Evolutionary conservation across 2,888 invertebrate genomes (phyloP).

Genomic region (Celastrina argiolus): DNA sequence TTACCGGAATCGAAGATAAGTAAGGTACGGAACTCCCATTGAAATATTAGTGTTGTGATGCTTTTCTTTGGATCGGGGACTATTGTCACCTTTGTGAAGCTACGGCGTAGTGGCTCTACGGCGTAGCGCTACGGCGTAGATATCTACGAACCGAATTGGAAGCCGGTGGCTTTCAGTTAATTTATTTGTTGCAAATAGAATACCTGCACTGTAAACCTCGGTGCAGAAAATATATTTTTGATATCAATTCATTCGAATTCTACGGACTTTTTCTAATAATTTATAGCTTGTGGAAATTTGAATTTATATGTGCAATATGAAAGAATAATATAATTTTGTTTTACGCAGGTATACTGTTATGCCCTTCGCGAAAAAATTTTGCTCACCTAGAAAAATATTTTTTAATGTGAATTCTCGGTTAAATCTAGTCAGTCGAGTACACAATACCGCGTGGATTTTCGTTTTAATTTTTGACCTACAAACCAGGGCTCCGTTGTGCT

Average conservation of each 20-base stretch:
- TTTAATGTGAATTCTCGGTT: neutral
- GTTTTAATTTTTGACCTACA: conserved; percentile 10
- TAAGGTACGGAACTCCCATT: conserved; percentile 54
- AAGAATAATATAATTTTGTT: too few species aligned
- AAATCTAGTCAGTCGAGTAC: neutral
- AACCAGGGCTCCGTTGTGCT: neutral
- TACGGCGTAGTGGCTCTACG: conserved; percentile 28
- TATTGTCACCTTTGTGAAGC: conserved; percentile 42
- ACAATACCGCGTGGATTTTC: neutral
- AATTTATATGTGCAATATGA: neutral
- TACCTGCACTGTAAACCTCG: neutral
- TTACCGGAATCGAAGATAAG: conserved; percentile 62
- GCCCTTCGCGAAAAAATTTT: too few species aligned
- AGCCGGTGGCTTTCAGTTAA: conserved; percentile 10
- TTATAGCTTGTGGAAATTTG: neutral
- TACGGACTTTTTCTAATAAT: neutral
- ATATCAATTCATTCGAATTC: neutral
- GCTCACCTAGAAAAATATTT: neutral
- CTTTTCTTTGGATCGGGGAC: conserved; percentile 53
- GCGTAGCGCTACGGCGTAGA: conserved; percentile 32
- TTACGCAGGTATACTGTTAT: too few species aligned
- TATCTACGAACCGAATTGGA: conserved; percentile 18
- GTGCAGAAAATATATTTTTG: neutral
- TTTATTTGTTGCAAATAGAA: conserved; percentile 17
- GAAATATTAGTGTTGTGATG: conserved; percentile 66